Base-by-base conservation (phyloP, 2,888 invertebrate genomes). In the Hirtodrosophila trivittata region DNA sequence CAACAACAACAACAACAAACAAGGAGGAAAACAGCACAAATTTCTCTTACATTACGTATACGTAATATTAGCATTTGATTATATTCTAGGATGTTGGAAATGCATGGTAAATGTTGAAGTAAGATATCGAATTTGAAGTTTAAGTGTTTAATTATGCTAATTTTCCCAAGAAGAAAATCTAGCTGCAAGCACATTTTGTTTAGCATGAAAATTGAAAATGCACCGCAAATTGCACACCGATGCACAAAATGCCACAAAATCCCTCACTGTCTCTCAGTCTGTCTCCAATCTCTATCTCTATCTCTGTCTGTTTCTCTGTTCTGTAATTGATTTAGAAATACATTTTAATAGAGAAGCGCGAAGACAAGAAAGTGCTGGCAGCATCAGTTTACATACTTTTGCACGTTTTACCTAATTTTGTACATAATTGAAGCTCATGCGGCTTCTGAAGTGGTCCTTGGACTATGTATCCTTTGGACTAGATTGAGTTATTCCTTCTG, bases 351-450 rank as follows among this genome's bases (percentile, higher is more conserved):
- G 50, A 13, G 49, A 32, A 16, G 46, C 51, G 49, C 64, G 43
- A 62, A 30, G 68, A 52, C 30, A 51, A n/a, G n/a, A n/a, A n/a
- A n/a, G n/a, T n/a, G n/a, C n/a, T n/a, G n/a, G n/a, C n/a, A n/a
- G n/a, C n/a, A n/a, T n/a, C n/a, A n/a, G n/a, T 28, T 28, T 42
- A 28, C 9, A 9, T 13, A 12, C 33, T 32, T 83, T 73, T 66
- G 77, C 77, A 81, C 75, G 80, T 78, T 63, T 64, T 63, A 65
- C 65, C 56, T 60, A 63, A 49, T 18, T 37, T 51, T 37, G 58
- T 52, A 55, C 75, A 81, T 74, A 86, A 87, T 87, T 77, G 51
- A 63, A 67, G 60, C 52, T 49, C 52, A 71, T 66, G 71, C 75
- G 66, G 60, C 66, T 73, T 26, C 45, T 56, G 46, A 58, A 59